A percentile compares a stretch with the other conserved stretches of the same genome.
These are phyloP conservation scores for Felis catus DNA, from an alignment of 2,113 vertebrate genomes.

Conservation along the genomic window F.catus_Fca126_mat1.0 CM031424.1:10974001-10974500, in stretches of 20 bases:
- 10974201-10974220: background rate
- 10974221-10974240: background rate
- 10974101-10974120: background rate
- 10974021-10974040: slow-evolving; percentile 10
- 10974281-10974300: background rate
- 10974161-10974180: background rate
- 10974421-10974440: background rate
- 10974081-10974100: background rate
- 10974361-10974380: background rate
- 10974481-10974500: background rate
- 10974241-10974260: slow-evolving; percentile 22
- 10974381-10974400: slow-evolving; percentile 8
- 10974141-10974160: slow-evolving; percentile 10
- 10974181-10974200: background rate
- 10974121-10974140: background rate
- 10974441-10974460: background rate
- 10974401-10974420: background rate
- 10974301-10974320: slow-evolving; percentile 41
- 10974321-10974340: background rate
- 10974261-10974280: background rate
- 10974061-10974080: background rate
- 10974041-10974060: background rate
- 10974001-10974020: slow-evolving; percentile 30
- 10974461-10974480: background rate
- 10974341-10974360: background rate